Evolutionary conservation across 2,113 vertebrate genomes (phyloP).

Genomic region (Oxyura jamaicensis): DNA sequence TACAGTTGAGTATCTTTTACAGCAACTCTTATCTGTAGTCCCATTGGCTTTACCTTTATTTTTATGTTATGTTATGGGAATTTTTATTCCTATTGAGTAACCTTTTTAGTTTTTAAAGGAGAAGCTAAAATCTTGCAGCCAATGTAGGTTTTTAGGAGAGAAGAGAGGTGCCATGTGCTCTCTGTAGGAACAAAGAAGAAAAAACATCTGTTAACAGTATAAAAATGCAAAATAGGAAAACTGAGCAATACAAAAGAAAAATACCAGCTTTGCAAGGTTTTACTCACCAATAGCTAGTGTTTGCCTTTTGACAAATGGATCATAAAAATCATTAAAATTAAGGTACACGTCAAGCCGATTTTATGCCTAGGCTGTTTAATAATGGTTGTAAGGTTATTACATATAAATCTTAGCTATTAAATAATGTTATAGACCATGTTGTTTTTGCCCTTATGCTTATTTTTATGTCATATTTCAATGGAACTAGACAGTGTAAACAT

Average conservation of each 20-base stretch:
- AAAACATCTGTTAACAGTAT: slow-evolving; percentile 63
- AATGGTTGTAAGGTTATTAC: neutral
- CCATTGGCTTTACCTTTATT: slow-evolving; percentile 23
- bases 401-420: neutral
- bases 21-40: neutral
- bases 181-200: slow-evolving; percentile 73
- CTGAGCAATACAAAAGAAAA: slow-evolving; percentile 40
- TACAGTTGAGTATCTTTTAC: neutral
- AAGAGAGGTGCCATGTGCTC: slow-evolving; percentile 64
- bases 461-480: neutral
- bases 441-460: neutral
- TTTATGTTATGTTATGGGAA: slow-evolving; percentile 20
- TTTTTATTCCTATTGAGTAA: slow-evolving; percentile 62
- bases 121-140: slow-evolving; percentile 43
- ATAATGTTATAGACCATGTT: neutral
- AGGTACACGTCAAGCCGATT: neutral
- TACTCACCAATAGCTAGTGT: neutral
- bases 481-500: neutral
- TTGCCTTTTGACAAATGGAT: neutral
- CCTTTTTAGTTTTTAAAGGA: slow-evolving; percentile 64
- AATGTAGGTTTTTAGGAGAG: slow-evolving; percentile 64
- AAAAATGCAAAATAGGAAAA: slow-evolving; percentile 42
- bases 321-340: neutral
- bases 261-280: neutral
- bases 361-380: neutral